Conservation (phyloP, 2,888 invertebrate genomes). For the Acanthococcus lagerstroemiae region DNA sequence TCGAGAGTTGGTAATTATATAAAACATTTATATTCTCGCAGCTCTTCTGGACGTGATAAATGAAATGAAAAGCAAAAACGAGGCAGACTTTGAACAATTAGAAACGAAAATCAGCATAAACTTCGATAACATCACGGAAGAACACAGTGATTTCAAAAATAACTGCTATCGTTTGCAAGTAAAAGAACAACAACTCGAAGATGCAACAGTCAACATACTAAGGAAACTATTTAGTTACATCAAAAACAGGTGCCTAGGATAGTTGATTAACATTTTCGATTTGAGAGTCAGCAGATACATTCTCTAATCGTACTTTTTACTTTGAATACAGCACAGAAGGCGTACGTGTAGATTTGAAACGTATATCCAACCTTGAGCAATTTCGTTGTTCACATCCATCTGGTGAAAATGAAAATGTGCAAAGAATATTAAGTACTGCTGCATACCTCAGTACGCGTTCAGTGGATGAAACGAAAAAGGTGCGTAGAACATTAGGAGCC, state of each 20-base stretch:
- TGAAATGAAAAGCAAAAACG: background rate
- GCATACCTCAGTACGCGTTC: no score
- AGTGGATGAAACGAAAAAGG: no score
- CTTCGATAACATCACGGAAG: constrained; percentile 4
- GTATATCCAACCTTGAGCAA: no score
- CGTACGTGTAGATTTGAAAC: background rate
- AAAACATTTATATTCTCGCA: no score
- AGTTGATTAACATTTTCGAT: no score
- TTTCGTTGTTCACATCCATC: no score
- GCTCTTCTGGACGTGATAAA: background rate
- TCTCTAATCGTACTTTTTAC: no score
- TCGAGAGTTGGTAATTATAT: no score
- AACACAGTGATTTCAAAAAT: constrained; percentile 21
- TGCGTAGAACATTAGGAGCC: no score
- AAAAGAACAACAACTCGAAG: constrained; percentile 29
- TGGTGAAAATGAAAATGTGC: no score
- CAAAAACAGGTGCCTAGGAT: constrained; percentile 30
- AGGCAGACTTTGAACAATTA: background rate
- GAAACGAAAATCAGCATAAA: constrained; percentile 22
- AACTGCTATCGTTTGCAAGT: constrained; percentile 26
- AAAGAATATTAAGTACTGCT: no score
- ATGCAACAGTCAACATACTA: constrained; percentile 19
- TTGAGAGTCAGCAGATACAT: no score
- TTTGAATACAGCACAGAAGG: background rate
- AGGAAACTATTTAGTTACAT: constrained; percentile 19